Conservation (phyloP, 2,113 vertebrate species). For the Neomonachus schauinslandi region DNA sequence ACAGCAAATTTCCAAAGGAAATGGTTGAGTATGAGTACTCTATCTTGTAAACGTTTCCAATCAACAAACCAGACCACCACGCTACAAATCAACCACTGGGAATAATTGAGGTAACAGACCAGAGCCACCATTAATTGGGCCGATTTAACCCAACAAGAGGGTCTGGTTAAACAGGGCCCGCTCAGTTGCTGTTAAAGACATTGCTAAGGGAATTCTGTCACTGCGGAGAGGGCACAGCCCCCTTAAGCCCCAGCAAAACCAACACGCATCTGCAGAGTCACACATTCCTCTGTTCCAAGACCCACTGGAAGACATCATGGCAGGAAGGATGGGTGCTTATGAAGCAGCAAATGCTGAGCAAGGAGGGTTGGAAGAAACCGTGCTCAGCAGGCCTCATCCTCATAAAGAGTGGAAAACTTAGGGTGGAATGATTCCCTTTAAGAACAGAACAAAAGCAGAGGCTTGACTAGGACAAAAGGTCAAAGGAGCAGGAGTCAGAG, state of each 20-base stretch:
- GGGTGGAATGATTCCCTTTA: neutral
- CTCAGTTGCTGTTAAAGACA: neutral
- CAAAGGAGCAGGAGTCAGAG: neutral
- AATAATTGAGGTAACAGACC: neutral
- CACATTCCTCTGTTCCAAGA: neutral
- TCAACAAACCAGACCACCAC: neutral
- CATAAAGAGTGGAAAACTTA: neutral
- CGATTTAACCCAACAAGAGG: neutral
- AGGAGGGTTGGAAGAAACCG: neutral
- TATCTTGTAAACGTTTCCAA: neutral
- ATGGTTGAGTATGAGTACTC: neutral
- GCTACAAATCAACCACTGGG: neutral
- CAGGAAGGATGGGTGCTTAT: neutral
- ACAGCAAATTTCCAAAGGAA: conserved; percentile 44
- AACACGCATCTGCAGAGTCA: neutral
- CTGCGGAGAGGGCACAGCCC: neutral
- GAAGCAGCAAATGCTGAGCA: neutral
- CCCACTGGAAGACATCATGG: neutral
- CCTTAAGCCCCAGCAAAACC: neutral
- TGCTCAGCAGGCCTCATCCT: neutral
- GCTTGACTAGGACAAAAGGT: neutral
- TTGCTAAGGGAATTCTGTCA: neutral
- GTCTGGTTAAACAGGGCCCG: neutral
- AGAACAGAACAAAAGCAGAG: neutral
- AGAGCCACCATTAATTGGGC: neutral